Conservation (phyloP, 2,888 invertebrate genomes). For the Eupithecia dodoneata region DNA sequence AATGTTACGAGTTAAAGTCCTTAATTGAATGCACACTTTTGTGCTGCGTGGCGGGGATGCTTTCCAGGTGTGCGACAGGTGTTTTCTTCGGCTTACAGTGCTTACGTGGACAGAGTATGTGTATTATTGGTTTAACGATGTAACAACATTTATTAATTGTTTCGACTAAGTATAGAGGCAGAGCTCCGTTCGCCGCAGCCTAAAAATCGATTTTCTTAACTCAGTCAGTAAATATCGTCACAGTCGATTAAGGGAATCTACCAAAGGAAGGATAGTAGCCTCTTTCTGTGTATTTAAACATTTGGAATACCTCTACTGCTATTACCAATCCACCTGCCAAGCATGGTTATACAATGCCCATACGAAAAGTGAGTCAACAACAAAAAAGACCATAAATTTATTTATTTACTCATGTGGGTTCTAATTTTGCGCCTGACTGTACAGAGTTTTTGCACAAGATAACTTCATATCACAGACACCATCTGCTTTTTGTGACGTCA, state of each 20-base stretch:
- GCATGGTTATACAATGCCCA: not conserved
- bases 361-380: not conserved
- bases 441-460: slow-evolving; percentile 44
- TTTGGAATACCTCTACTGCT: not conserved
- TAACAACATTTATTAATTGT: not conserved
- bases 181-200: not conserved
- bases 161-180: too few relatives aligned
- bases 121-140: not conserved
- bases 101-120: too few relatives aligned
- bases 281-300: not conserved
- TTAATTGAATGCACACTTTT: too few relatives aligned
- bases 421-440: slow-evolving; percentile 29
- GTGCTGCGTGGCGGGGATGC: too few relatives aligned
- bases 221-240: too few relatives aligned
- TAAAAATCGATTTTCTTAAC: not conserved
- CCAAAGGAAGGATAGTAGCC: too few relatives aligned
- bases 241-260: too few relatives aligned
- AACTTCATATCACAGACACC: slow-evolving; percentile 48
- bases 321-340: not conserved
- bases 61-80: too few relatives aligned
- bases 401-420: not conserved
- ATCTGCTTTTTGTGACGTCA: slow-evolving; percentile 45
- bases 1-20: too few relatives aligned
- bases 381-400: not conserved
- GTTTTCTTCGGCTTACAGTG: too few relatives aligned